Conservation (phyloP, 2,113 vertebrate species). For the Psittacus erithacus region DNA sequence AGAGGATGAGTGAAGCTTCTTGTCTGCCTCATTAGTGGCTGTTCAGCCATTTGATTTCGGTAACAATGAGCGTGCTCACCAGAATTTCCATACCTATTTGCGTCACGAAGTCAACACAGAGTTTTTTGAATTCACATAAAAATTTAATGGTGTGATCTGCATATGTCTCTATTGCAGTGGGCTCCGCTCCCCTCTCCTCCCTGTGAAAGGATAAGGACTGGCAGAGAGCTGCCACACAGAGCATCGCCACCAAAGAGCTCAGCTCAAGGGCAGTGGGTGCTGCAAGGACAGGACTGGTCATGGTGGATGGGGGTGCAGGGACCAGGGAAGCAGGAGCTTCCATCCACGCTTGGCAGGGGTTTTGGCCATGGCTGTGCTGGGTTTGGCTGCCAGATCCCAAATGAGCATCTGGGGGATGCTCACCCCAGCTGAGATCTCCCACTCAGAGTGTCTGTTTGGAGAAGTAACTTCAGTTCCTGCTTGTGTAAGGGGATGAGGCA, state of each 20-base stretch:
- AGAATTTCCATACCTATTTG: constrained; percentile 80
- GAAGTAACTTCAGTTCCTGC: not conserved
- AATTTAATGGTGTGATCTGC: constrained; percentile 76
- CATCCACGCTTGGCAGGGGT: not conserved
- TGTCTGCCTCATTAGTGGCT: constrained; percentile 87
- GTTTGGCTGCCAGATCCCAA: not conserved
- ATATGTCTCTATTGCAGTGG: not conserved
- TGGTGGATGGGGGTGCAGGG: not conserved
- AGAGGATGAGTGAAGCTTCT: constrained; percentile 84
- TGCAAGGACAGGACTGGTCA: not conserved
- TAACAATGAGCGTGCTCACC: constrained; percentile 77
- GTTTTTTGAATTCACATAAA: constrained; percentile 73
- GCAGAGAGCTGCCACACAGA: not conserved
- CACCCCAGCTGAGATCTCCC: not conserved
- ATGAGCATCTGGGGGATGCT: not conserved
- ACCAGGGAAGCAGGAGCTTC: not conserved
- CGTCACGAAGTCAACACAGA: constrained; percentile 73
- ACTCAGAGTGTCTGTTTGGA: not conserved
- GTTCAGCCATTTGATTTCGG: constrained; percentile 87
- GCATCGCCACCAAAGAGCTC: not conserved
- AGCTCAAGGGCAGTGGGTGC: not conserved
- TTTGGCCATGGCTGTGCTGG: not conserved
- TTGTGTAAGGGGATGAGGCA: not conserved
- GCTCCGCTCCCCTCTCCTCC: not conserved
- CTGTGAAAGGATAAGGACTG: accelerated